Conservation (phyloP, 1,140 invertebrate species). For the Amphibalanus amphitrite region DNA sequence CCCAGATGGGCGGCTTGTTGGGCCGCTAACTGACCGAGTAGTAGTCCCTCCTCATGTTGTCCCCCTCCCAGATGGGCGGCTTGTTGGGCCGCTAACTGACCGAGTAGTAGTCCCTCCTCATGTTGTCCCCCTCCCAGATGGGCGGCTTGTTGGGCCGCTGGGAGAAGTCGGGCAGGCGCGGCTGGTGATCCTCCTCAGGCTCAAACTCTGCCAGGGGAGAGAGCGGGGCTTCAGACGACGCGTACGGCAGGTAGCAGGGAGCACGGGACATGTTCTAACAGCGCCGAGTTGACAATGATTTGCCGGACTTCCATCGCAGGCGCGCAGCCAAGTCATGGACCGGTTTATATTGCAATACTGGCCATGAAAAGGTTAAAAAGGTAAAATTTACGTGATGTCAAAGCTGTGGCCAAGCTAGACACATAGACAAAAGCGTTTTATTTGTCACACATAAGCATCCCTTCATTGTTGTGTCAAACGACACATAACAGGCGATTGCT, state of each 20-base stretch:
- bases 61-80: too few relatives aligned
- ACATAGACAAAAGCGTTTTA: too few relatives aligned
- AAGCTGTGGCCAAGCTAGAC: too few relatives aligned
- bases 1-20: too few relatives aligned
- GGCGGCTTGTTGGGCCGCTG: slow-evolving; percentile 1
- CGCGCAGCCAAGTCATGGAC: background rate
- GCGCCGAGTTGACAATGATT: background rate
- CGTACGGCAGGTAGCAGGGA: background rate
- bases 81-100: background rate
- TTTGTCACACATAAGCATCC: too few relatives aligned
- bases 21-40: too few relatives aligned
- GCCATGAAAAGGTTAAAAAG: background rate
- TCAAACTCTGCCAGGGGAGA: background rate
- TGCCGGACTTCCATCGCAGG: background rate
- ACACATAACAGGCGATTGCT: too few relatives aligned
- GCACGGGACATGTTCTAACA: background rate
- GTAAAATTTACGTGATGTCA: too few relatives aligned
- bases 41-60: too few relatives aligned
- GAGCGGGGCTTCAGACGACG: background rate
- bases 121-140: background rate
- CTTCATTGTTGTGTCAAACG: too few relatives aligned
- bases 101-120: background rate
- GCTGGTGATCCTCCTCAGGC: background rate
- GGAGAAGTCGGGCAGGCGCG: background rate
- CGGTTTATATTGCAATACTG: background rate